Evolutionary conservation across 2,888 invertebrate species (phyloP).

Genomic region (Perizoma flavofasciatum): DNA sequence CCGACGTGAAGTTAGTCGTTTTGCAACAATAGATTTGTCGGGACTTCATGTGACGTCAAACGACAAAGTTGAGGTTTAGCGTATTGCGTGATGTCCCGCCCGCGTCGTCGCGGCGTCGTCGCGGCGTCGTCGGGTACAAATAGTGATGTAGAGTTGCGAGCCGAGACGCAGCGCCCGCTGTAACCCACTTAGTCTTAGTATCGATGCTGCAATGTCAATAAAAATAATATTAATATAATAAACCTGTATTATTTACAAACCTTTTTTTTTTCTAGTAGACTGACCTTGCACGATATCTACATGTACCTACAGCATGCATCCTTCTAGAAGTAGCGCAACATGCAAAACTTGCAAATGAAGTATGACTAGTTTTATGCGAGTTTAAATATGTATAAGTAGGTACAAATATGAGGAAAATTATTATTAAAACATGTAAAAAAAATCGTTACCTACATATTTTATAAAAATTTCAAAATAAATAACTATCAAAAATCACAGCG

Average conservation of each 20-base stretch:
- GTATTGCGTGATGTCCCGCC: no score
- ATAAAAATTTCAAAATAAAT: not conserved
- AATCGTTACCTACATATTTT: constrained; percentile 9
- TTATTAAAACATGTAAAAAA: no score
- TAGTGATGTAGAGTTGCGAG: constrained; percentile 16
- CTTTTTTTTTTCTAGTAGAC: not conserved
- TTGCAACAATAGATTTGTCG: no score
- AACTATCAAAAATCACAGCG: no score
- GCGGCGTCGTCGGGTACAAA: constrained; percentile 42
- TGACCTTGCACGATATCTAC: no score
- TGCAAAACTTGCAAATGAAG: no score
- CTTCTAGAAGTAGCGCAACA: no score
- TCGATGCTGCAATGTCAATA: constrained; percentile 65
- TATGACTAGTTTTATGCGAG: no score
- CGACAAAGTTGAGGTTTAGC: not conserved
- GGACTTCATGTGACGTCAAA: not conserved
- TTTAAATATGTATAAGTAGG: no score
- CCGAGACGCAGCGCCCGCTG: constrained; percentile 42
- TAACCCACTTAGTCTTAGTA: constrained; percentile 45
- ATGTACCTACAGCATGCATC: no score
- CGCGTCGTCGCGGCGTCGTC: not conserved
- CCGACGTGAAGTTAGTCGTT: no score
- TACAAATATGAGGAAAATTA: no score
- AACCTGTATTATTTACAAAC: constrained; percentile 24
- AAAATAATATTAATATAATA: constrained; percentile 52